phyloP scores from a whole-genome alignment of 2,888 invertebrate genomes.

The Lepeophtheirus nordmannii region DNA sequence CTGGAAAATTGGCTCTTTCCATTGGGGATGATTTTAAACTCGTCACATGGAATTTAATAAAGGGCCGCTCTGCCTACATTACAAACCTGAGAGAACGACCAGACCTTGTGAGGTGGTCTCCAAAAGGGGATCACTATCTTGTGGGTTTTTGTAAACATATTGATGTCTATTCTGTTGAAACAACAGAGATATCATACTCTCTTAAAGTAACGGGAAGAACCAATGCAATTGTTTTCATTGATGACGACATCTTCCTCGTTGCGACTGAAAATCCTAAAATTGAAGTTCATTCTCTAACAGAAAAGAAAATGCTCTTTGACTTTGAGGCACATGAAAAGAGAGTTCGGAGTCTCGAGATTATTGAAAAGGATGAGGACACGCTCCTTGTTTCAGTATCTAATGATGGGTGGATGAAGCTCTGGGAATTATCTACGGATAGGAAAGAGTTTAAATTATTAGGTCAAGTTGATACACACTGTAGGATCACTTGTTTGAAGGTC shows the following conservation, averaged over 20 bases:
- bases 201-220: constrained; percentile 53
- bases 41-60: constrained; percentile 83
- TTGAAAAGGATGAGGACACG: constrained; percentile 27
- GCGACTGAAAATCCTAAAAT: constrained; percentile 61
- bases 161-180: constrained; percentile 63
- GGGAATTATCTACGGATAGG: constrained; percentile 39
- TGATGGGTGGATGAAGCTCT: constrained; percentile 60
- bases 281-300: constrained; percentile 38
- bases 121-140: constrained; percentile 58
- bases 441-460: constrained; percentile 39
- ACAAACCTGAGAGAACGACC: constrained; percentile 56
- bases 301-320: constrained; percentile 38
- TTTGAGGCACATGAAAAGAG: constrained; percentile 44
- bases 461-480: constrained; percentile 48
- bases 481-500: constrained; percentile 55
- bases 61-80: constrained; percentile 73
- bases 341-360: constrained; percentile 45
- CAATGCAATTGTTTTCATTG: constrained; percentile 51
- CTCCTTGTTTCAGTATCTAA: constrained; percentile 49
- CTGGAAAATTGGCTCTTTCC: constrained; percentile 71
- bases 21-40: constrained; percentile 67
- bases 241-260: constrained; percentile 36
- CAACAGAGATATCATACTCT: constrained; percentile 53
- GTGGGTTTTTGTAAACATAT: constrained; percentile 53
- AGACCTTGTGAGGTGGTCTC: constrained; percentile 49